Evolutionary conservation across 2,888 invertebrate genomes (phyloP).

Genomic region (Rhingia rostrata): DNA sequence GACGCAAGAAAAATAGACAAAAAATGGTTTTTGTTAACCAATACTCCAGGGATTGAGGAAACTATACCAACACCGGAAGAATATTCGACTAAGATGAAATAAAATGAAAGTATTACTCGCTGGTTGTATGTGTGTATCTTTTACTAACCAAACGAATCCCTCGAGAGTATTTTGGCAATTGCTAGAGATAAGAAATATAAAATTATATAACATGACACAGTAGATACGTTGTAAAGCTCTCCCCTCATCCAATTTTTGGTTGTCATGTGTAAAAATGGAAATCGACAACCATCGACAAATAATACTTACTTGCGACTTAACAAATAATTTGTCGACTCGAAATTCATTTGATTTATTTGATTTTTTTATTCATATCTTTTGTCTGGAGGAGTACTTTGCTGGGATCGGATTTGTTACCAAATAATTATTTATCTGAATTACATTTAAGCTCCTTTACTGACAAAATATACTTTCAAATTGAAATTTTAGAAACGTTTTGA

Average conservation of each 20-base stretch:
- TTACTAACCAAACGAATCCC: constrained; percentile 45
- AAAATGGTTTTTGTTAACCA: constrained; percentile 27
- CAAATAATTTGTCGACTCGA: constrained; percentile 5
- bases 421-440: too few species aligned
- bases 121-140: constrained; percentile 4
- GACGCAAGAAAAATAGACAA: background rate
- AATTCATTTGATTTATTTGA: constrained; percentile 14
- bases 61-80: background rate
- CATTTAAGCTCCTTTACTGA: too few species aligned
- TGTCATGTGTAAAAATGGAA: constrained; percentile 15
- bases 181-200: constrained; percentile 50
- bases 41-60: constrained; percentile 12
- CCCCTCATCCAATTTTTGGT: background rate
- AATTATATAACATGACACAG: constrained; percentile 27
- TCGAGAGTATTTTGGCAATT: constrained; percentile 58
- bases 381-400: too few species aligned
- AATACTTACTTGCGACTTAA: constrained; percentile 24
- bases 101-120: constrained; percentile 28
- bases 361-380: too few species aligned
- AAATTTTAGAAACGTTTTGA: too few species aligned
- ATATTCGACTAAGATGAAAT: constrained; percentile 24
- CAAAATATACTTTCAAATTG: too few species aligned
- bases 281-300: constrained; percentile 25
- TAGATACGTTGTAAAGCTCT: constrained; percentile 8
- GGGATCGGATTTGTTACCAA: too few species aligned